Percentiles rank a stretch among this genome's conserved stretches.
Conservation (phyloP, 2,797 vertebrate species). For the Alca torda region DNA sequence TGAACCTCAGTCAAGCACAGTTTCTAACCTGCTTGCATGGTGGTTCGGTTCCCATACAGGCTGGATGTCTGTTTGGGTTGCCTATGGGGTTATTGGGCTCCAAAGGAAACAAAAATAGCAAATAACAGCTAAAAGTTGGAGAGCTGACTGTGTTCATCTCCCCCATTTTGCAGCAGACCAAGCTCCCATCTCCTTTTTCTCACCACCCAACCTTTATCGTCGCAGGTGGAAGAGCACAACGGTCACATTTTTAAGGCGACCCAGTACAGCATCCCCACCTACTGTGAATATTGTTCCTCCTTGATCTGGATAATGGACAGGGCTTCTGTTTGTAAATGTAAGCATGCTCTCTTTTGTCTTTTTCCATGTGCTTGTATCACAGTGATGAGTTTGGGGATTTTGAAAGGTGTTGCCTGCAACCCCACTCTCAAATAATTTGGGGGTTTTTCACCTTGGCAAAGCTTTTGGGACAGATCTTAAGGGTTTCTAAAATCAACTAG, state of each 20-base stretch:
- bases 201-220: conserved; percentile 16
- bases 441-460: not conserved
- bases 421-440: not conserved
- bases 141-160: not conserved
- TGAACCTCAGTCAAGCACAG: not conserved
- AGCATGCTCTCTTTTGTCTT: conserved; percentile 50
- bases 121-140: not conserved
- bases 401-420: not conserved
- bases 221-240: conserved; percentile 94
- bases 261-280: conserved; percentile 98
- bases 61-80: not conserved
- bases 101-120: not conserved
- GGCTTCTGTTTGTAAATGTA: conserved; percentile 97
- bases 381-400: not conserved
- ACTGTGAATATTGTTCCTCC: conserved; percentile 97
- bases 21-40: not conserved
- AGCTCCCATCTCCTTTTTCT: not conserved
- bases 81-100: not conserved
- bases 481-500: not conserved
- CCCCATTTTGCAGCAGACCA: not conserved
- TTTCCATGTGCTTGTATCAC: not conserved
- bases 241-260: conserved; percentile 97
- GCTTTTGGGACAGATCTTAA: not conserved
- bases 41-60: rapidly evolving
- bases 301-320: conserved; percentile 99